A percentile compares a stretch with the other conserved stretches of the same genome.
These are phyloP conservation scores for Thunnus maccoyii DNA, from an alignment of 2,113 vertebrate genomes.

Conservation along the genomic window DNA sequence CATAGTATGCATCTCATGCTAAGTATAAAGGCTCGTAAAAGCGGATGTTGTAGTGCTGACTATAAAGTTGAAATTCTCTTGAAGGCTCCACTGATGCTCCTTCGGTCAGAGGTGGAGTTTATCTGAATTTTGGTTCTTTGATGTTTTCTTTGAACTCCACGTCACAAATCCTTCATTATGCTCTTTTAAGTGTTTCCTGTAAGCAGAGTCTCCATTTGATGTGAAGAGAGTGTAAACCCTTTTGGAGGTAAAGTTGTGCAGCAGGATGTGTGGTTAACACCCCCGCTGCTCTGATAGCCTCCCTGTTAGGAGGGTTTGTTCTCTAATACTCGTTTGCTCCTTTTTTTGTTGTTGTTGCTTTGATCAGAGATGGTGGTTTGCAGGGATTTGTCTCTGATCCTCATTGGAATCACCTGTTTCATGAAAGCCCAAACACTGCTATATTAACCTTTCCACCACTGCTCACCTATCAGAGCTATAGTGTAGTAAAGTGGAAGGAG, in stretches of 20 bases:
- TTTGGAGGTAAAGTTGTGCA: conserved; percentile 12
- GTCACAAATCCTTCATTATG: conserved; percentile 11
- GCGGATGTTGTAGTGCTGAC: not conserved
- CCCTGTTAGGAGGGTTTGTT: conserved; percentile 17
- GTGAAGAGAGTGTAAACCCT: conserved; percentile 23
- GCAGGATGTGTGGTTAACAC: conserved; percentile 8
- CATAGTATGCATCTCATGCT: not conserved
- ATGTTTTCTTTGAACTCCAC: conserved; percentile 35
- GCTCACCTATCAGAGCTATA: too few species aligned
- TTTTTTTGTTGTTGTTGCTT: conserved; percentile 13
- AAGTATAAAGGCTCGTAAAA: too few species aligned
- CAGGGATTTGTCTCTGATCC: conserved; percentile 17
- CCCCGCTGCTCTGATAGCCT: not conserved
- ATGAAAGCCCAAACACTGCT: not conserved
- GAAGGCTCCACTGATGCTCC: not conserved
- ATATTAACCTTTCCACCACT: not conserved
- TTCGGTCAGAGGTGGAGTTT: conserved; percentile 34
- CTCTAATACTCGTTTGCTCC: not conserved
- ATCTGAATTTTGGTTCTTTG: conserved; percentile 25
- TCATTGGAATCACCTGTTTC: not conserved
- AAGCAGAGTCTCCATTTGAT: conserved; percentile 32
- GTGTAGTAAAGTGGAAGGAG: too few species aligned
- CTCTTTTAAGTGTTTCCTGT: conserved; percentile 29
- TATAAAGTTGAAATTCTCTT: conserved; percentile 5
- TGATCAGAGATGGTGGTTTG: conserved; percentile 27